phyloP scores from a whole-genome alignment of 2,113 vertebrate genomes.

The Isichthys henryi region DNA sequence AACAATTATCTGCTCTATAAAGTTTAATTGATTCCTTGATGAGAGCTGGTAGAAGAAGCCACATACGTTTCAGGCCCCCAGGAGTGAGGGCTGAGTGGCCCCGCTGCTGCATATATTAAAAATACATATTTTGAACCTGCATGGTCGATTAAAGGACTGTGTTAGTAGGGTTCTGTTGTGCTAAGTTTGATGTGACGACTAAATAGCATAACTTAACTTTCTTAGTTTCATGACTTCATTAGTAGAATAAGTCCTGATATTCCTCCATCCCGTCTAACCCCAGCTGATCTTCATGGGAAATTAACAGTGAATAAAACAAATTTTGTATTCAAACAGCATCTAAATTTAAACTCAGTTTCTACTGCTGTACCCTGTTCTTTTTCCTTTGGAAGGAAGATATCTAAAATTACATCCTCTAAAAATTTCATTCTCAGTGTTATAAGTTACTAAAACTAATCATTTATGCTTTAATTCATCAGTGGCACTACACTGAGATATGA shows the following conservation, averaged over 20 bases:
- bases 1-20: slow-evolving; percentile 13
- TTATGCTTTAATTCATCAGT: slow-evolving; percentile 41
- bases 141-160: neutral
- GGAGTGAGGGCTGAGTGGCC: neutral
- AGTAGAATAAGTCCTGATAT: neutral
- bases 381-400: slow-evolving; percentile 43
- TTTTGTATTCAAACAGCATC: neutral
- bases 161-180: neutral
- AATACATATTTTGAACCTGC: neutral
- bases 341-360: neutral
- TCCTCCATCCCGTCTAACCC: neutral
- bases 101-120: neutral
- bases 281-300: neutral
- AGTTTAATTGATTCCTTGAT: slow-evolving; percentile 9
- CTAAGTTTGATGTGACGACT: neutral
- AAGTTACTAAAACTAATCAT: slow-evolving; percentile 30
- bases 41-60: neutral
- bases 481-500: slow-evolving; percentile 25
- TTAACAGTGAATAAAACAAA: slow-evolving; percentile 9
- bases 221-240: neutral
- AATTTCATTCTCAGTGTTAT: slow-evolving; percentile 42
- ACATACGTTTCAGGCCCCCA: neutral
- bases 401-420: slow-evolving; percentile 42
- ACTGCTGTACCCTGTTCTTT: slow-evolving; percentile 30
- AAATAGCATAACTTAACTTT: neutral